A percentile compares a stretch with the other conserved stretches of the same genome.
phyloP scores from a whole-genome alignment of 2,888 invertebrate genomes.

The Thereva nobilitata region DNA sequence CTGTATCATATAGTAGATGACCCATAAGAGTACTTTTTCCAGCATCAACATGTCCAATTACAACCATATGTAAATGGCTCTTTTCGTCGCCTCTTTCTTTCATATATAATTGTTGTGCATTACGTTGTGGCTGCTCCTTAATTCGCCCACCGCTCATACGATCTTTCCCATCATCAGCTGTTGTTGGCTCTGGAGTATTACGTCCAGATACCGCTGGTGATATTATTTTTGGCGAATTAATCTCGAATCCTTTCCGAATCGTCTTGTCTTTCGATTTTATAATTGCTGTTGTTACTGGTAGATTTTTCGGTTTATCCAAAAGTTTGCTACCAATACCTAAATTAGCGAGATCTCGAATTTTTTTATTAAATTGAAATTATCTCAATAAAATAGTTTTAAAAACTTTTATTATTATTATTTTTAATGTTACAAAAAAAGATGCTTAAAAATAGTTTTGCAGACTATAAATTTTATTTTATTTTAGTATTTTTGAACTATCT shows the following conservation, averaged over 20 bases:
- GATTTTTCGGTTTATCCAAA: slow-evolving; percentile 37
- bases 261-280: slow-evolving; percentile 44
- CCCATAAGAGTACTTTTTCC: slow-evolving; percentile 78
- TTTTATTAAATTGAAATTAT: slow-evolving; percentile 1
- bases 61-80: slow-evolving; percentile 87
- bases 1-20: slow-evolving; percentile 82
- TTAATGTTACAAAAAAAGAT: background rate
- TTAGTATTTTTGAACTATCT: slow-evolving; percentile 3
- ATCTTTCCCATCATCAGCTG: slow-evolving; percentile 45
- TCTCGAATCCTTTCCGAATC: slow-evolving; percentile 51
- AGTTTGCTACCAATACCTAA: slow-evolving; percentile 42
- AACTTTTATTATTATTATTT: slow-evolving; percentile 5
- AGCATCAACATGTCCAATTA: slow-evolving; percentile 87
- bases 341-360: slow-evolving; percentile 34
- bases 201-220: slow-evolving; percentile 69
- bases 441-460: background rate
- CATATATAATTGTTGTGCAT: slow-evolving; percentile 63
- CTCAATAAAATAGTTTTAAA: background rate
- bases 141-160: slow-evolving; percentile 43
- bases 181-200: slow-evolving; percentile 58
- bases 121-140: slow-evolving; percentile 59
- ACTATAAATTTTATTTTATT: background rate
- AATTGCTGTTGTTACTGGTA: slow-evolving; percentile 47
- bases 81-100: slow-evolving; percentile 80
- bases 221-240: slow-evolving; percentile 66